phyloP scores from a whole-genome alignment of 2,113 vertebrate genomes.

The Heloderma charlesbogerti region DNA sequence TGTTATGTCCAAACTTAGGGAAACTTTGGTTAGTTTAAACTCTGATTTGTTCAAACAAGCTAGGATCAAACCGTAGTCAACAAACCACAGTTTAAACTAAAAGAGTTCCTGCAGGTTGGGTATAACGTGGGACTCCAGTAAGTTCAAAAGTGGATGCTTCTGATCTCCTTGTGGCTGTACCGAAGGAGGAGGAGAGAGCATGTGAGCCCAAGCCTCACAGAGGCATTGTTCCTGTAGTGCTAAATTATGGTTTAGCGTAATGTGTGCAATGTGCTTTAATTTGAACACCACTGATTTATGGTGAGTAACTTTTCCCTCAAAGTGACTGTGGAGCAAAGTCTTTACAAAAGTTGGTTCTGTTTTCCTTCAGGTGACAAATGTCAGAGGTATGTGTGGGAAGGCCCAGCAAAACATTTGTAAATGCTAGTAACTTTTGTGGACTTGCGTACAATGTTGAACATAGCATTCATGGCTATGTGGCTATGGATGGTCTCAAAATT shows the following conservation, averaged over 20 bases:
- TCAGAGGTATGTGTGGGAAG: too few species aligned
- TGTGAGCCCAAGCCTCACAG: not conserved
- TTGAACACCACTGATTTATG: not conserved
- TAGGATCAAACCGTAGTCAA: not conserved
- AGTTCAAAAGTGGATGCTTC: not conserved
- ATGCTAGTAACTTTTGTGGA: not conserved
- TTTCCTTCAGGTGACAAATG: not conserved
- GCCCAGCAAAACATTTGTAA: not conserved
- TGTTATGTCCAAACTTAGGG: too few species aligned
- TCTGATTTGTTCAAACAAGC: not conserved
- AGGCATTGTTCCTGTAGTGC: not conserved
- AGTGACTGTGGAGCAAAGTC: not conserved
- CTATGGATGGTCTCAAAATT: not conserved
- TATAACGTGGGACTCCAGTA: not conserved
- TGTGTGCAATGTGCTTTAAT: not conserved
- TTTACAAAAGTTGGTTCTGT: not conserved
- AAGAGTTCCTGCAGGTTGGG: not conserved
- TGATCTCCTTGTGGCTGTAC: too few species aligned
- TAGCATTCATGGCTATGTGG: too few species aligned
- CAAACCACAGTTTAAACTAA: not conserved
- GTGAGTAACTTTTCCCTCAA: not conserved
- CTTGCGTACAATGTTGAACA: not conserved
- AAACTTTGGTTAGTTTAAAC: too few species aligned
- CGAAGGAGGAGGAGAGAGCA: too few species aligned
- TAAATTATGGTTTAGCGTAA: not conserved